Conservation (phyloP, 2,888 invertebrate species). For the Aphelenchoides bicaudatus region DNA sequence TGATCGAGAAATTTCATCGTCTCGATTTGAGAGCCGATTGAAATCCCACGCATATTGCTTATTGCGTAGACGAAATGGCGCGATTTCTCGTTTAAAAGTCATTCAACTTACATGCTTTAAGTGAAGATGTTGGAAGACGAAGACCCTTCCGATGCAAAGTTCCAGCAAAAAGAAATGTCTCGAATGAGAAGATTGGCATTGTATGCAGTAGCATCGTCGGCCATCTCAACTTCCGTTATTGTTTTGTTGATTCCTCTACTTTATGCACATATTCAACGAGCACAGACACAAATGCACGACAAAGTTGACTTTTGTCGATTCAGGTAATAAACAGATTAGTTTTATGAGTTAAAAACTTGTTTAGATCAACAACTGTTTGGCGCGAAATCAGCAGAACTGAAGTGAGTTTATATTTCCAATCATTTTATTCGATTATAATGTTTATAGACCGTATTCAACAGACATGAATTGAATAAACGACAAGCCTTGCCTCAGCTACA, state of each 20-base stretch:
- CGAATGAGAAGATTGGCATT: conserved; percentile 1
- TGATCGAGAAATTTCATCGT: no score
- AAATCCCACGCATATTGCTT: no score
- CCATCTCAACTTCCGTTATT: background rate
- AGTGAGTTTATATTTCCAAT: background rate
- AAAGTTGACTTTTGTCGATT: conserved; percentile 4
- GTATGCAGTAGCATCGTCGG: background rate
- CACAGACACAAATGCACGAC: conserved; percentile 15
- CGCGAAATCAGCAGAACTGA: conserved; percentile 10
- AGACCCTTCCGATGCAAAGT: no score
- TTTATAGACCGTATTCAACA: conserved; percentile 3
- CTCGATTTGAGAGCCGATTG: no score
- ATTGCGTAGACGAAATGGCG: no score
- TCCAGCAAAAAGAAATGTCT: conserved; percentile 1
- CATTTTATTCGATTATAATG: background rate
- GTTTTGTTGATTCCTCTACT: conserved; percentile 2
- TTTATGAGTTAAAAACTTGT: no score
- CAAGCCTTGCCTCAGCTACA: background rate
- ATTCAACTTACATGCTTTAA: no score
- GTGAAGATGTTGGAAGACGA: no score
- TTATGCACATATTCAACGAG: conserved; percentile 8
- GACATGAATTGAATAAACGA: conserved; percentile 14
- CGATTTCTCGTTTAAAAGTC: no score
- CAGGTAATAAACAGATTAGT: no score
- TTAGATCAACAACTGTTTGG: conserved; percentile 11